Evolutionary conservation across 1,140 invertebrate species (phyloP).

Genomic region (Metopolophium dirhodum): DNA sequence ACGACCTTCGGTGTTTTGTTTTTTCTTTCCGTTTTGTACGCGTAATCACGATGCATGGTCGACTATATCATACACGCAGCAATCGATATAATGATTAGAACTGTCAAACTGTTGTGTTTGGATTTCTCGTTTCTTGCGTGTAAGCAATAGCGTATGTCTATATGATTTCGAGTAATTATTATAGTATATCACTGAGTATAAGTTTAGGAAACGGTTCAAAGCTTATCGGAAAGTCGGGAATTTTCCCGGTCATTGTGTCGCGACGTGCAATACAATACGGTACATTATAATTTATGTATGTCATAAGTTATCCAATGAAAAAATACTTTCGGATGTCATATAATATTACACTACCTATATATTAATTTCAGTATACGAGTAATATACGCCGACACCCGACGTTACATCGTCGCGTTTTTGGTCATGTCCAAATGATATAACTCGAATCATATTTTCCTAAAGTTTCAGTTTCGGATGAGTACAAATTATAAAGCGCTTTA

Average conservation of each 20-base stretch:
- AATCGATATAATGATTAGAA: background rate
- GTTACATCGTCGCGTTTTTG: background rate
- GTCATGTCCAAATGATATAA: background rate
- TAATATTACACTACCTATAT: too few species aligned
- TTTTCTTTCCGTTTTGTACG: background rate
- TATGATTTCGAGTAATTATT: too few species aligned
- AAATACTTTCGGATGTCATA: too few species aligned
- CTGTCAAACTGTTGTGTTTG: background rate
- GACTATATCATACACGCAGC: background rate
- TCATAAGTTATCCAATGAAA: too few species aligned
- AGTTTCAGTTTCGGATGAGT: background rate
- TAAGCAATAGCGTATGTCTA: too few species aligned
- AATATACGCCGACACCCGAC: background rate
- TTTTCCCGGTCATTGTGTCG: too few species aligned
- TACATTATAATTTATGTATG: too few species aligned
- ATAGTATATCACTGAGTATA: too few species aligned
- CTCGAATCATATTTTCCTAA: background rate
- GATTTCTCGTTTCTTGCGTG: background rate
- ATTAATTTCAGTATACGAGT: too few species aligned
- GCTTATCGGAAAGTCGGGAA: background rate
- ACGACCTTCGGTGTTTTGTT: background rate
- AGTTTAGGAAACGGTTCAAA: background rate
- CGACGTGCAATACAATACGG: too few species aligned
- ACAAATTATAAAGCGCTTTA: too few species aligned
- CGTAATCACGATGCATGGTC: background rate